Evolutionary conservation across 37 sponge, comb jelly and placozoan species (phyloP).

Genomic region (Halisarca cf. caerulea): DNA sequence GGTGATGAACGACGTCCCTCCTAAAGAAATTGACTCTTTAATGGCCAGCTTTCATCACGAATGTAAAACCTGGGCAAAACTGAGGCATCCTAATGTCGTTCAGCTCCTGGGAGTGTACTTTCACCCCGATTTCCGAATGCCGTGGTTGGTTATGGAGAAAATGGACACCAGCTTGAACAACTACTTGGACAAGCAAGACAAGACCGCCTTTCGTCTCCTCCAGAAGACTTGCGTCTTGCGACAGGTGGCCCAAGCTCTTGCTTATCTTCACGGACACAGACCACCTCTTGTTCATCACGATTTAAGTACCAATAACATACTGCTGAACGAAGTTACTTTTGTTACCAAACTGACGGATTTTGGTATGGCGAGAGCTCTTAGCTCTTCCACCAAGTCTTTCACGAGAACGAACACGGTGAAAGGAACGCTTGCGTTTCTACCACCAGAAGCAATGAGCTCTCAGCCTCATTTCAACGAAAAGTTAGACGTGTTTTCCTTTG

Average conservation of each 20-base stretch:
- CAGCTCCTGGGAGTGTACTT: slow-evolving; percentile 25
- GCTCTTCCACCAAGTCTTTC: background rate
- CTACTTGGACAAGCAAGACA: background rate
- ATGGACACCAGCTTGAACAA: background rate
- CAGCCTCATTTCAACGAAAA: background rate
- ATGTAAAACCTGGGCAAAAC: slow-evolving; percentile 1
- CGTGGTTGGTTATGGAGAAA: slow-evolving; percentile 23
- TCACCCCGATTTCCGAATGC: background rate
- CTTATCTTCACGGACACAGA: slow-evolving; percentile 24
- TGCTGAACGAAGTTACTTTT: background rate
- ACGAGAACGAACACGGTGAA: background rate
- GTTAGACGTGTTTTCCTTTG: slow-evolving; percentile 38
- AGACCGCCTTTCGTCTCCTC: background rate
- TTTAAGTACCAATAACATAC: slow-evolving; percentile 9
- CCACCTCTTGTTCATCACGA: slow-evolving; percentile 30
- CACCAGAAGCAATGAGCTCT: background rate
- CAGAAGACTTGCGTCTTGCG: background rate
- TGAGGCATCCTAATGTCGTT: slow-evolving; percentile 22
- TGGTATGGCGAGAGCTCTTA: background rate
- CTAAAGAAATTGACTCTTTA: background rate
- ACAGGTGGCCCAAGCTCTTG: slow-evolving; percentile 4
- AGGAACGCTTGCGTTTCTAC: slow-evolving; percentile 3
- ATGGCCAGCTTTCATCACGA: slow-evolving; percentile 2
- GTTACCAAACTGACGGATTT: slow-evolving; percentile 19
- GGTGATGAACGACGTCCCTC: background rate